Percentiles rank a stretch among this genome's conserved stretches.
Evolutionary conservation across 1,140 invertebrate species (phyloP).

Genomic region (Gonioctena quinquepunctata): DNA sequence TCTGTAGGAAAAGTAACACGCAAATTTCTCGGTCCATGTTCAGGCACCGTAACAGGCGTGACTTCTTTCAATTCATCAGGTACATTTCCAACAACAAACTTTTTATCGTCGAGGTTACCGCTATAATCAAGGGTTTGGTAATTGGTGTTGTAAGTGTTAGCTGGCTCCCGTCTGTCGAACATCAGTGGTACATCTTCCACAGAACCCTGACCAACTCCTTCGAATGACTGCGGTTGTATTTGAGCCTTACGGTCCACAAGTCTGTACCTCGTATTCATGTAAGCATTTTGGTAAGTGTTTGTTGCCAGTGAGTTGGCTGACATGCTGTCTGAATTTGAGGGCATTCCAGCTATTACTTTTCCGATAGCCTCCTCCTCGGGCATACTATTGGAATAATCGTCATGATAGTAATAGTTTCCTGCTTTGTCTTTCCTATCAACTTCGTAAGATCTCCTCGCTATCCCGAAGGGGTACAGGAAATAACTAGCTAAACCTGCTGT

Average conservation of each 20-base stretch:
- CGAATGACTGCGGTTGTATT: conserved; percentile 19
- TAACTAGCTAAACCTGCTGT: conserved; percentile 74
- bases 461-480: conserved; percentile 74
- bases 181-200: conserved; percentile 31
- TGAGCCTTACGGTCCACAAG: conserved; percentile 28
- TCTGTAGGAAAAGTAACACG: conserved; percentile 36
- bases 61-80: conserved; percentile 60
- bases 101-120: conserved; percentile 13
- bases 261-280: conserved; percentile 29
- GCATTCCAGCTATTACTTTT: conserved; percentile 75
- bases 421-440: conserved; percentile 64
- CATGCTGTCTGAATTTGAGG: conserved; percentile 47
- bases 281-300: conserved; percentile 34
- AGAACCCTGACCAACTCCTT: conserved; percentile 22
- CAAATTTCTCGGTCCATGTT: conserved; percentile 62
- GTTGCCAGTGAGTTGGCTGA: conserved; percentile 19
- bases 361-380: conserved; percentile 75
- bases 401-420: conserved; percentile 65
- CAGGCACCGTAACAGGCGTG: conserved; percentile 62
- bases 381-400: conserved; percentile 68
- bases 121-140: conserved; percentile 15
- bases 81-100: conserved; percentile 62
- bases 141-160: conserved; percentile 19
- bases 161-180: not conserved
- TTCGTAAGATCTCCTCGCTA: conserved; percentile 69